Evolutionary conservation across 2,113 vertebrate species (phyloP), one percentile per base, ranked within the genome.

Genomic region (Ceyx cyanopectus): DNA sequence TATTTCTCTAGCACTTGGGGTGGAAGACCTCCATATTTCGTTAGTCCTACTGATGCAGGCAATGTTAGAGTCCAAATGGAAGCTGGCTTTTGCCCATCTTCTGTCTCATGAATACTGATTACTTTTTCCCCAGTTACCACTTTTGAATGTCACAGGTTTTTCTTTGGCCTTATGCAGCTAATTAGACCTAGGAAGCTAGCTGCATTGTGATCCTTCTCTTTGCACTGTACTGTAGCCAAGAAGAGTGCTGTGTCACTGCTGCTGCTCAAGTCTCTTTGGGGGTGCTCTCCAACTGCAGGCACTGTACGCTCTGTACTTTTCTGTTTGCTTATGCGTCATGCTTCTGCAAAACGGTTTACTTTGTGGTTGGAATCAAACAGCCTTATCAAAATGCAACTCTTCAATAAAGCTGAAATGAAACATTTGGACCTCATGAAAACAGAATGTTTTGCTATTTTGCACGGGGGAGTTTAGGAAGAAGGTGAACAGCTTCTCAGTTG

Each of bases 211-310:
- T 87, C 41, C 29, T 82, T 46, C n/a, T 53, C 48, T 75, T 82
- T 76, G 54, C 27, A 6, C 27, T 62, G 62, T 66, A 32, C 46
- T 0, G 7, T 37, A 89, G 92, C 92, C 90, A 92, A 80, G 75
- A 73, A 61, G 87, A 91, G 51, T 43, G 50, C 85, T 95, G 87
- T 91, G 79, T 89, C 92, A 40, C 46, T 87, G 85, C 85, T 92
- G 70, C 67, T 16, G 22, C 75, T 80, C 9, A 5, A 85, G 72
- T 62, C 79, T 87, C 87, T 87, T 94, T 66, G 32, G 62, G 66
- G 67, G 62, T 85, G 75, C 75, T 93, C 78, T 96, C 85, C 78
- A 62, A 85, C 45, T 72, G 84, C 84, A 87, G 45, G 74, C 78
- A 54, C 50, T 0, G 46, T 60, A 96, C 67, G 7, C 75, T 46